Conservation (phyloP, 1,140 invertebrate genomes). For the Penaeus indicus region DNA sequence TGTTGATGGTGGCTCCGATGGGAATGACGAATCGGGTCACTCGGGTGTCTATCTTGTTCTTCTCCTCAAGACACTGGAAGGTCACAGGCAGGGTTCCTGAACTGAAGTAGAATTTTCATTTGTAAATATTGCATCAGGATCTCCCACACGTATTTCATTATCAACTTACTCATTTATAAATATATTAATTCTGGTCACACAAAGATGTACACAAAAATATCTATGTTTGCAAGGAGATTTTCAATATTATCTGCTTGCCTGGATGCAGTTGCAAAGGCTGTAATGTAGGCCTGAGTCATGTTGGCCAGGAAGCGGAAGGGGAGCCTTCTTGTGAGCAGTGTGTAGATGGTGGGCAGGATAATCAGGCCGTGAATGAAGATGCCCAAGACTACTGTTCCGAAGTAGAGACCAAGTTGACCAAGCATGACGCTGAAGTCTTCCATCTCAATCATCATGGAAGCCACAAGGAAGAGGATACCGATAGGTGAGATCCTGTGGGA, state of each 20-base stretch:
- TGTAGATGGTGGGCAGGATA: conserved; percentile 87
- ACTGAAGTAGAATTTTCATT: conserved; percentile 72
- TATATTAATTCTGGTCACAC: too few species aligned
- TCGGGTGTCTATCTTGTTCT: conserved; percentile 89
- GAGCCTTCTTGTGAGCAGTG: conserved; percentile 81
- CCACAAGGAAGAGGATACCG: conserved; percentile 91
- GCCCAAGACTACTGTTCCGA: conserved; percentile 89
- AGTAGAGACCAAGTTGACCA: conserved; percentile 90
- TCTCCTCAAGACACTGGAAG: conserved; percentile 89
- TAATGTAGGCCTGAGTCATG: conserved; percentile 89
- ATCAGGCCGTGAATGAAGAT: conserved; percentile 91
- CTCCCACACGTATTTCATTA: too few species aligned
- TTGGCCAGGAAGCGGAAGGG: conserved; percentile 86
- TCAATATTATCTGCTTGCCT: conserved; percentile 74
- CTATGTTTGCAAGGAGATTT: too few species aligned
- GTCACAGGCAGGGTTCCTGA: conserved; percentile 93
- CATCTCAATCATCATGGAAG: conserved; percentile 90
- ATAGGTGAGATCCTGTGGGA: conserved; percentile 87
- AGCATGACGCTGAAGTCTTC: conserved; percentile 84
- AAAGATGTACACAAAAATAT: too few species aligned
- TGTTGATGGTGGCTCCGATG: conserved; percentile 95
- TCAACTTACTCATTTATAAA: too few species aligned
- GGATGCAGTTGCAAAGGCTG: conserved; percentile 94
- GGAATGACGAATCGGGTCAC: conserved; percentile 96
- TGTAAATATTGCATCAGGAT: too few species aligned